Evolutionary conservation across 2,888 invertebrate species (phyloP), one percentile per base, ranked within the genome.

Genomic region (Oxyteleia sp.): DNA sequence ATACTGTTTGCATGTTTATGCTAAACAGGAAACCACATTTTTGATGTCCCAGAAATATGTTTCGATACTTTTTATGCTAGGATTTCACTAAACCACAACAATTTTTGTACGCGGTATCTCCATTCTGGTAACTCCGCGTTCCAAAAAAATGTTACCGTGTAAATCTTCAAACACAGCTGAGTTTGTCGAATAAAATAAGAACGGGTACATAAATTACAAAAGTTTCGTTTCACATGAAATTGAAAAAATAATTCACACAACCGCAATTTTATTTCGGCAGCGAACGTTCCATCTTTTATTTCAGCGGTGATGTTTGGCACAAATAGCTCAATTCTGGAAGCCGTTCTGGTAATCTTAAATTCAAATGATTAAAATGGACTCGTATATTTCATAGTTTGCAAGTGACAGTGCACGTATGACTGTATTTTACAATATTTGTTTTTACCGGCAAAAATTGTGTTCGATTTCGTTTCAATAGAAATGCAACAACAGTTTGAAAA

Each of bases 1-100:
- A 78, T 32, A 38, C 69, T 53, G 63, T 69, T 79, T 64, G 55
- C 57, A 71, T 79, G 57, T 79, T 79, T 79, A 79, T 79, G 64
- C 32, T 55, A 71, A 79, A 57, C 26, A 49, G 64, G 45, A 64
- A 74, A 32, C 64, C 59, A n/a, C 49, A 49, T 71, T 59, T 71
- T 59, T 55, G 20, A 59, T 71, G 8, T n/a, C n/a, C 15, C 10
- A 26, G 41, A 35, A 59, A 59, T 66, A 26, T 47, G 41, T 38
- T 59, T 49, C 57, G n/a, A 57, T 71, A 11, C 38, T 29, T 71
- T 57, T 59, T 71, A 23, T 23, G n/a, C 1, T 13, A 32, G 8
- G 15, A 15, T 41, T 68, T 29, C 32, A 13, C 5, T 69, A 38
- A 23, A 29, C 16, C 26, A 15, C 53, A 51, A 53, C 16, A 26